These are phyloP conservation scores for Porites evermanni DNA, from an alignment of 92 coral and sea anemone genomes.

Conservation along the genomic window DNA sequence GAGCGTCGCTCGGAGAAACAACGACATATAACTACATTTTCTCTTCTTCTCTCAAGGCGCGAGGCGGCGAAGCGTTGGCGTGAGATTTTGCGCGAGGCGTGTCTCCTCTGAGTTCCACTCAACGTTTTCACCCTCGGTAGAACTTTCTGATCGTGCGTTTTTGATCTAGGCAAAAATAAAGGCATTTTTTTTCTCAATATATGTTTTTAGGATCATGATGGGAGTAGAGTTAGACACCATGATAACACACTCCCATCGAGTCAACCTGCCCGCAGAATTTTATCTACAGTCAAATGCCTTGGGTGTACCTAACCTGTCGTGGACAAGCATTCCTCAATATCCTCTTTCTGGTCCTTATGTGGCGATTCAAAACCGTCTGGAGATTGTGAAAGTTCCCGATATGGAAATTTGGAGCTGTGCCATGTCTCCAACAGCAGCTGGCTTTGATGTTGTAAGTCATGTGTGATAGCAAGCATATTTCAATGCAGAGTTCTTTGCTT, in stretches of 20 bases:
- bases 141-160: neutral
- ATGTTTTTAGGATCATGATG: neutral
- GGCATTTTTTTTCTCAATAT: neutral
- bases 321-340: too few species aligned
- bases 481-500: too few species aligned
- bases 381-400: neutral
- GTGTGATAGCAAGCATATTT: too few species aligned
- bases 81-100: too few species aligned
- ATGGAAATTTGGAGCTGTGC: conserved; percentile 21
- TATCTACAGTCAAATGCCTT: neutral
- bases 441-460: conserved; percentile 16
- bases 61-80: too few species aligned
- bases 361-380: neutral
- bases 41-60: too few species aligned
- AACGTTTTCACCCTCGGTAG: neutral
- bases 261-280: neutral
- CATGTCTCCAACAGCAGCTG: neutral
- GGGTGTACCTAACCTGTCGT: neutral
- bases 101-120: neutral
- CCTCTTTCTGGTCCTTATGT: conserved; percentile 1
- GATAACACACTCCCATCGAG: neutral
- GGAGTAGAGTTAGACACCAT: neutral
- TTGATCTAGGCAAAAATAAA: neutral
- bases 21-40: too few species aligned
- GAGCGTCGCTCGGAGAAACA: too few species aligned